These are phyloP conservation scores for Gymnarchus niloticus DNA, from an alignment of 2,113 vertebrate species.

Conservation along the genomic window DNA sequence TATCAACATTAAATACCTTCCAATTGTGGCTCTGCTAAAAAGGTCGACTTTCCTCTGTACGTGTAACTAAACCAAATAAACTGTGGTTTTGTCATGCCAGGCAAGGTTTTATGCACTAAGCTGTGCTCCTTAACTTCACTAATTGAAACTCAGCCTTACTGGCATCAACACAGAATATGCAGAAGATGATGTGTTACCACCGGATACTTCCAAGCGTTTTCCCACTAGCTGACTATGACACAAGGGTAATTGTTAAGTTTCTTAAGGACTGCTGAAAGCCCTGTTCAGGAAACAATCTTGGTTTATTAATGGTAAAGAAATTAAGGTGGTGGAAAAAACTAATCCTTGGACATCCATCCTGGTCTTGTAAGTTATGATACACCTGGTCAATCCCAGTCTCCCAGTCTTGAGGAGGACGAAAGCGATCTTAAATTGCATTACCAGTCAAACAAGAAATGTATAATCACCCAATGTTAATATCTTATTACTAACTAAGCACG, in stretches of 20 bases:
- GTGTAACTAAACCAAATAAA: not conserved
- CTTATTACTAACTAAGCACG: not conserved
- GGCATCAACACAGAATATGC: not conserved
- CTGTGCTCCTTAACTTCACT: not conserved
- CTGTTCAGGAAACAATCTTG: not conserved
- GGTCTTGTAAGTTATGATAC: not conserved
- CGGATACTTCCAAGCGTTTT: not conserved
- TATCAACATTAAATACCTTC: not conserved
- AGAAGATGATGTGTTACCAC: not conserved
- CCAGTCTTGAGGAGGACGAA: not conserved
- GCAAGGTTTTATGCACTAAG: not conserved
- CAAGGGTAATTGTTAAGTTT: not conserved
- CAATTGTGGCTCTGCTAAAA: not conserved
- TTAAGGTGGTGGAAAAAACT: not conserved
- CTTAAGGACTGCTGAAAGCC: not conserved
- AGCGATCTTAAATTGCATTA: not conserved
- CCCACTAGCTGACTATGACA: not conserved
- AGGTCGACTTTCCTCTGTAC: conserved; percentile 1
- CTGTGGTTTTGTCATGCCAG: not conserved
- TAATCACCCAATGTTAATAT: not conserved
- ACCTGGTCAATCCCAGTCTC: not conserved
- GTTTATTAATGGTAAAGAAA: not conserved
- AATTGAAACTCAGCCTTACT: not conserved
- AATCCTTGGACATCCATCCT: not conserved
- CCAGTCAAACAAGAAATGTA: not conserved